These are phyloP conservation scores for Mesaphorura yosii DNA, from an alignment of 1,140 invertebrate genomes.

Conservation along the genomic window DNA sequence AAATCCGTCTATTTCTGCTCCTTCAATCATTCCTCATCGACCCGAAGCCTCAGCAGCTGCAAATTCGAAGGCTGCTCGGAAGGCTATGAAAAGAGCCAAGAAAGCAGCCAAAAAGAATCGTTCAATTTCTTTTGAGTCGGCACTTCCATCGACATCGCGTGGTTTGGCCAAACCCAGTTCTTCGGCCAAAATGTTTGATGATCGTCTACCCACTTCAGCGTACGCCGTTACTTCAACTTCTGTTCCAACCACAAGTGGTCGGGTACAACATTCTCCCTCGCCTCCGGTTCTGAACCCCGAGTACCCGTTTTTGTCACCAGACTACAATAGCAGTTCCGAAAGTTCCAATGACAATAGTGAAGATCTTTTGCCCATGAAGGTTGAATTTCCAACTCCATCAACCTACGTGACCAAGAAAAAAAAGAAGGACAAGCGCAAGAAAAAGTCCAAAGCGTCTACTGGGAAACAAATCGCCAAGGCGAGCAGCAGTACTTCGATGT, in stretches of 20 bases:
- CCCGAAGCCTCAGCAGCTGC: neutral
- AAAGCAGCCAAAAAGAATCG: too few relatives aligned
- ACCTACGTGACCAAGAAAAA: conserved; percentile 8
- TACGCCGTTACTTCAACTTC: neutral
- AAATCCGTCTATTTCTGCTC: too few relatives aligned
- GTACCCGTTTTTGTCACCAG: neutral
- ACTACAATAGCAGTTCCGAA: too few relatives aligned
- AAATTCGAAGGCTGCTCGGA: conserved; percentile 14
- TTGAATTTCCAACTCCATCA: too few relatives aligned
- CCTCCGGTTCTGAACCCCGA: conserved; percentile 8
- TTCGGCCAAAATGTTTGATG: conserved; percentile 9
- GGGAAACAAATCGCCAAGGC: neutral
- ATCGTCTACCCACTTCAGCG: conserved; percentile 4
- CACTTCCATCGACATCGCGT: too few relatives aligned
- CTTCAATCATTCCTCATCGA: neutral
- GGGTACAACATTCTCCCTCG: neutral
- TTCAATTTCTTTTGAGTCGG: too few relatives aligned
- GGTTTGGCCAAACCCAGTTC: too few relatives aligned
- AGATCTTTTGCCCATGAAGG: too few relatives aligned
- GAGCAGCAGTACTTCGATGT: neutral
- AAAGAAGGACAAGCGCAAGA: conserved; percentile 20
- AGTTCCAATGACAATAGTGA: too few relatives aligned
- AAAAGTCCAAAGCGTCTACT: conserved; percentile 6
- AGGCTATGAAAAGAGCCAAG: conserved; percentile 28
- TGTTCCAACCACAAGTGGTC: neutral